Evolutionary conservation across 2,888 invertebrate genomes (phyloP).

Genomic region (Napeogenes sylphis): DNA sequence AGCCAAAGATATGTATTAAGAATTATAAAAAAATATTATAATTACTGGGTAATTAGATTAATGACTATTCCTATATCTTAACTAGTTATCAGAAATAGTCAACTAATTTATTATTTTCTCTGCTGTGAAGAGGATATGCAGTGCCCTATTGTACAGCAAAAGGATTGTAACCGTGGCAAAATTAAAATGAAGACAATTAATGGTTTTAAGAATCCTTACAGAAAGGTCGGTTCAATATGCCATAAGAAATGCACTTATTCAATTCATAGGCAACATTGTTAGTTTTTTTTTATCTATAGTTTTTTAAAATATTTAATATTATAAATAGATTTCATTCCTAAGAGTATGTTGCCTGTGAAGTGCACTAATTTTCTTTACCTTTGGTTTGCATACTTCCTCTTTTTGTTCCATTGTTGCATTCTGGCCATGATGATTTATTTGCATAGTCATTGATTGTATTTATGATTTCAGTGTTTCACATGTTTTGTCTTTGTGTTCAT

Average conservation of each 20-base stretch:
- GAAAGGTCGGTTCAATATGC: slow-evolving; percentile 63
- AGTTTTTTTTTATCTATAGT: not conserved
- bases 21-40: slow-evolving; percentile 8
- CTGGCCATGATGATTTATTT: slow-evolving; percentile 39
- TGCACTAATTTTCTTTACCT: slow-evolving; percentile 45
- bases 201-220: slow-evolving; percentile 69
- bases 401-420: slow-evolving; percentile 60
- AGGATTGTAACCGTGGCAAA: slow-evolving; percentile 62
- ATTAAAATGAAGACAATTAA: slow-evolving; percentile 70
- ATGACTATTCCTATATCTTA: slow-evolving; percentile 15
- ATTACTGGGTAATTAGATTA: slow-evolving; percentile 17
- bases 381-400: slow-evolving; percentile 53
- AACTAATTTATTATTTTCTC: slow-evolving; percentile 52
- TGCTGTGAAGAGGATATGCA: slow-evolving; percentile 71
- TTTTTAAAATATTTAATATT: not conserved
- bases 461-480: slow-evolving; percentile 30
- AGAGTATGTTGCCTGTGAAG: slow-evolving; percentile 58
- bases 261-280: slow-evolving; percentile 55
- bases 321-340: not conserved
- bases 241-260: slow-evolving; percentile 36
- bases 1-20: slow-evolving; percentile 13
- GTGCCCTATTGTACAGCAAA: slow-evolving; percentile 70
- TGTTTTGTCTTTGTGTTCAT: slow-evolving; percentile 21
- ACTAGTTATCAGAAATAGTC: slow-evolving; percentile 17
- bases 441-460: slow-evolving; percentile 36